Conservation (phyloP, 2,797 vertebrate species). For the Gallinago stenura region DNA sequence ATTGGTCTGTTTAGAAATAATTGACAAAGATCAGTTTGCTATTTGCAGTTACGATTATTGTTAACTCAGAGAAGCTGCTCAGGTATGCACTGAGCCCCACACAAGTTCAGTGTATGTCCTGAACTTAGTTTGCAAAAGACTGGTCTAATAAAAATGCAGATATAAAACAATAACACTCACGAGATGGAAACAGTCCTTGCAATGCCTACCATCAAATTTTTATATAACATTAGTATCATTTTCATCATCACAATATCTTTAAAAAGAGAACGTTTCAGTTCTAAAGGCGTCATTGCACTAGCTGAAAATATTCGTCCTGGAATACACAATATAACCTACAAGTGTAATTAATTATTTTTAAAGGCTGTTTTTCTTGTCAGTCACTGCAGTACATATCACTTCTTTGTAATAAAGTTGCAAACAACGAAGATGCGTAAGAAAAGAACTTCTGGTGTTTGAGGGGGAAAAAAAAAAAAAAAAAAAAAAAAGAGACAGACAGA, state of each 20-base stretch:
- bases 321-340: not conserved
- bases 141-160: not conserved
- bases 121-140: not conserved
- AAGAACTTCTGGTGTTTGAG: not conserved
- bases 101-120: not conserved
- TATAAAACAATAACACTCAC: not conserved
- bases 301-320: not conserved
- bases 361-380: not conserved
- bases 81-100: not conserved
- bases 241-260: not conserved
- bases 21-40: not conserved
- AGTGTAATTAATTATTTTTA: not conserved
- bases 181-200: not conserved
- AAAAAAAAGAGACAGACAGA: accelerated
- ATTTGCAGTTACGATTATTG: not conserved
- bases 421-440: not conserved
- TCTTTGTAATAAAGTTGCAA: not conserved
- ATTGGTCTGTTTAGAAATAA: not conserved
- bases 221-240: not conserved
- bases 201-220: not conserved
- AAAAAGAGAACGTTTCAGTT: not conserved
- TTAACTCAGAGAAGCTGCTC: not conserved
- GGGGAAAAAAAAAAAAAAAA: too few species aligned
- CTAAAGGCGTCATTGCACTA: not conserved
- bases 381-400: not conserved